Base-by-base conservation (phyloP, 2,113 vertebrate species). In the Rhinopithecus roxellana region DNA sequence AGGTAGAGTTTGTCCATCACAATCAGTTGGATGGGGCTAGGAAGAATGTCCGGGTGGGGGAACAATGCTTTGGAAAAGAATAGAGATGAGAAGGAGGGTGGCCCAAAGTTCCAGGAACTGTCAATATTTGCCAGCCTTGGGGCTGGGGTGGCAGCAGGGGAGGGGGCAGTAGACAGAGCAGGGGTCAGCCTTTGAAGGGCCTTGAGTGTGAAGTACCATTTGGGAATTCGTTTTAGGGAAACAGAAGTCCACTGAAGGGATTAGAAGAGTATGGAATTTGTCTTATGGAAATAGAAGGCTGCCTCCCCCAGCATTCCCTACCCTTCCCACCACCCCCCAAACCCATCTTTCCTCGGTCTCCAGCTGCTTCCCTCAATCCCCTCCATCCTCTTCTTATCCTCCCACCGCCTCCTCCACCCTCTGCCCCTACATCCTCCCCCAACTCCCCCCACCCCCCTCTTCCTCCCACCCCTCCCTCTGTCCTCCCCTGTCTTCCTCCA, bases 381-480 rank as follows among this genome's bases (percentile, higher is more conserved):
- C 30, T 32, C 30, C 30, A 13, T 32, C 30, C 64, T 32, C 30
- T 12, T 64, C 12, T 13, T 32, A 16, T 13, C 64, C 30, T 32
- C 30, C 30, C 64, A 67, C 64, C 13, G 13, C 64, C 64, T 32
- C 64, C 64, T 67, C 64, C 30, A 14, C 13, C 30, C 30, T 32
- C 61, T 32, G 64, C 30, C 30, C 30, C 64, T 30, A 13, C 11
- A 67, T 67, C 30, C 27, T 64, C 30, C 27, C 27, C 64, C 18
- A 22, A 0, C 9, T n/a, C 30, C 17, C 17, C 17, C 7, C 69
- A 8, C 3, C 7, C 32, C 10, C 12, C 7, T 10, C 67, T 57
- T 38, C 57, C 80, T 57, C 12, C 25, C 38, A 18, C 27, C 12
- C 32, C 27, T n/a, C 4, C 0, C 40, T 11, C 45, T 2, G 23